Base-by-base conservation (phyloP, 2,113 vertebrate genomes). In the Salminus brasiliensis region DNA sequence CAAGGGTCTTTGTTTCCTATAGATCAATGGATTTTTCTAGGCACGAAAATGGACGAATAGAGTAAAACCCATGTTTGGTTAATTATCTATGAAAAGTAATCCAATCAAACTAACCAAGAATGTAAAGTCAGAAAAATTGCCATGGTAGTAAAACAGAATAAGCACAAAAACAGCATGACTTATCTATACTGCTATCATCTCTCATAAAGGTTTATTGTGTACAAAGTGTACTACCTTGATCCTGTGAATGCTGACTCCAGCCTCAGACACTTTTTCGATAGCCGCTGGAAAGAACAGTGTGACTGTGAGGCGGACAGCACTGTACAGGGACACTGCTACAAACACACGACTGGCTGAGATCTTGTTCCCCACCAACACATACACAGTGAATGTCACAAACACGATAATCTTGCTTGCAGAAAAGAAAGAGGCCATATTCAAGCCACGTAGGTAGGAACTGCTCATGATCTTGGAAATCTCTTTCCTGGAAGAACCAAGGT, bases 361-460 rank as follows among this genome's bases (percentile, higher is more conserved):
- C 21, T 57, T 39, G 4, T 96, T 93, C 76, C 96, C 97, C 4
- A 94, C 92, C 1, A 98, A 90, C 0, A 96, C 95, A 0, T 95
- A 98, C 0, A 94, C 92, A 25, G 94, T 91, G 92, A 99, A 94
- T 4, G 96, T 98, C 90, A 96, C 89, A 72, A 97, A 99, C 79
- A 98, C 78, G 13, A 97, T 96, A 74, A 98, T 91, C 92, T 99
- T 99, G 94, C 92, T 96, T 55, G 94, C 95, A 66, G 95, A 88
- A 59, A 98, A 99, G 91, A 97, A 98, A 0, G 95, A 97, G 0
- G 96, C 96, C 92, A 98, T 93, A 88, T 99, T 99, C 86, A 98
- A 85, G 29, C 95, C 97, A 72, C 97, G 95, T 62, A 99, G 95
- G 81, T 97, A 98, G 60, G 96, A 98, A 86, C 96, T 98, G 87